Evolutionary conservation across 2,888 invertebrate species (phyloP).

Genomic region (Heliconius charithonia): DNA sequence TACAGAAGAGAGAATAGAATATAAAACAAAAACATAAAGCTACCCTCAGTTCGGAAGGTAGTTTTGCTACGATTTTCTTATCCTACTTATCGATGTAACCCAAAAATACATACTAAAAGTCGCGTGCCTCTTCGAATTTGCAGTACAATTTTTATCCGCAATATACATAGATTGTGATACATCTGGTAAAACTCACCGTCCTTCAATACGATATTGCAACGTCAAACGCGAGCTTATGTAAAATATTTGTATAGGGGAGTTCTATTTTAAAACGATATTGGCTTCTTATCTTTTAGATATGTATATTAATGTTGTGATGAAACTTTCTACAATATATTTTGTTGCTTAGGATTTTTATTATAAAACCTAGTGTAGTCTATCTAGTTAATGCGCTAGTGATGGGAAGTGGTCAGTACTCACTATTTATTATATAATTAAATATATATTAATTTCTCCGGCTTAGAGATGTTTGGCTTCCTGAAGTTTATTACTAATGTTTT

Average conservation of each 20-base stretch:
- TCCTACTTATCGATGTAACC: neutral
- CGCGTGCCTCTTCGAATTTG: conserved; percentile 8
- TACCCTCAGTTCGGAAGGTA: no score
- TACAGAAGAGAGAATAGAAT: no score
- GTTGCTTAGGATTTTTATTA: neutral
- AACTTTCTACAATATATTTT: neutral
- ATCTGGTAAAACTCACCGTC: neutral
- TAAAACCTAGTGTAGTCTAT: neutral
- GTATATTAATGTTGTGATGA: neutral
- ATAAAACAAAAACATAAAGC: no score
- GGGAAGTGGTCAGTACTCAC: no score
- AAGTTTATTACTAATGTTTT: no score
- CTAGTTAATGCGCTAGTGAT: neutral
- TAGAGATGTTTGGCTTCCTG: no score
- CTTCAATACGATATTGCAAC: conserved; percentile 24
- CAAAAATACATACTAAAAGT: neutral
- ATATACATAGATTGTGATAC: conserved; percentile 16
- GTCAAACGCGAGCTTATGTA: conserved; percentile 16
- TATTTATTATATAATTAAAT: no score
- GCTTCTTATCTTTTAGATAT: conserved; percentile 1
- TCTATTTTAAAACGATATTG: conserved; percentile 23
- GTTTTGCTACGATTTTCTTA: no score
- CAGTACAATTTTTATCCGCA: conserved; percentile 5
- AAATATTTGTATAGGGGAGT: neutral
- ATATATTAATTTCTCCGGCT: no score